A percentile compares a stretch with the other conserved stretches of the same genome.
phyloP scores from a whole-genome alignment of 1,140 invertebrate species.

The Manduca sexta region DNA sequence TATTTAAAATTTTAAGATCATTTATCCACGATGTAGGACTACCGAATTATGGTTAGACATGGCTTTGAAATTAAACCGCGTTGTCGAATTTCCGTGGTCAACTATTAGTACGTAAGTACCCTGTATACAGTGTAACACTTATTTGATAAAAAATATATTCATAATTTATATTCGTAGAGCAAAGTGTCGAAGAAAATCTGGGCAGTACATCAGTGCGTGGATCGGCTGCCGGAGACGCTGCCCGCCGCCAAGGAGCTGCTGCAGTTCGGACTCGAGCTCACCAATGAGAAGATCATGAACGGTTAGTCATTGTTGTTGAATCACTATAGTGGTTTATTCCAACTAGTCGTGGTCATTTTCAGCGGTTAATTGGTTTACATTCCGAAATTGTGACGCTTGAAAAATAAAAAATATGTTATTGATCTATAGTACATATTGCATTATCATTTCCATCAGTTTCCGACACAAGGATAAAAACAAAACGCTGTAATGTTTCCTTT shows the following conservation, averaged over 20 bases:
- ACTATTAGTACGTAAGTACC: no score
- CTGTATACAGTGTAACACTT: no score
- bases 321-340: no score
- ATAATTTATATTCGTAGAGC: conserved; percentile 54
- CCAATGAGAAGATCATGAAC: conserved; percentile 77
- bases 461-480: neutral
- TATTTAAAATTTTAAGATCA: no score
- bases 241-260: conserved; percentile 82
- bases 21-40: no score
- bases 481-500: neutral
- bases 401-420: neutral
- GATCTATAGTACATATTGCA: neutral
- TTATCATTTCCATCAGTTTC: neutral
- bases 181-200: conserved; percentile 88
- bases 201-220: conserved; percentile 87
- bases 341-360: neutral
- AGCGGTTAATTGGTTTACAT: neutral
- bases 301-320: conserved; percentile 48
- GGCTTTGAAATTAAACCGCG: no score
- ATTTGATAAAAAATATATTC: neutral
- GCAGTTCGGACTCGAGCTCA: conserved; percentile 82
- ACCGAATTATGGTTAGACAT: no score
- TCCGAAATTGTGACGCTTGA: neutral
- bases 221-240: conserved; percentile 82
- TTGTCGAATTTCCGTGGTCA: no score